Evolutionary conservation across 2,797 vertebrate genomes (phyloP), one percentile per base, ranked within the genome.

Genomic region (Telmatherina bonti): DNA sequence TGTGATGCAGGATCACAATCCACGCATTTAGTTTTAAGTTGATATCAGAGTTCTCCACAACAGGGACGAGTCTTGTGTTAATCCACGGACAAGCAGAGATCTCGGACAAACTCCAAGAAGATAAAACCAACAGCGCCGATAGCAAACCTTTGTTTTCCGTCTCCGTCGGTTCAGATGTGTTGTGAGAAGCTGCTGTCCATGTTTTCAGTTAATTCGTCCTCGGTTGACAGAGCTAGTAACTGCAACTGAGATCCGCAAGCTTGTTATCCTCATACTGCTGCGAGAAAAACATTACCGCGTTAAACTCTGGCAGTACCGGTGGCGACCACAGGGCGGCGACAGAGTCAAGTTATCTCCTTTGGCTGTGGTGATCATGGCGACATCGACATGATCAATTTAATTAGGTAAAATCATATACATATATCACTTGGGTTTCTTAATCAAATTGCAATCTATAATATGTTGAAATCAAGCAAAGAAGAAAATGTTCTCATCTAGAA

Each of bases 221-320:
- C 57, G 45, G 15, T 12, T 68, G 59, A 52, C 64, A 41, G 45
- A 15, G 62, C 35, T 70, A 12, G 53, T 15, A 16, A 27, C 70
- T 27, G 60, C 78, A 58, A 53, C 70, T 80, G 74, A 10, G 62
- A 33, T 62, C 85, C 78, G 67, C 68, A 53, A 79, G 58, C 31
- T 84, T 18, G 78, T 79, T 88, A 67, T 87, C 71, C 76, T 67
- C 72, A 60, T 7, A 67, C 77, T 62, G 7, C 70, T 62, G 72
- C 43, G 70, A 74, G 77, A 78, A 90, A 86, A 91, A 90, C 83
- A 88, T 76, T 67, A 22, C 53, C 85, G 60, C 35, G 74, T 72
- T 52, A 66, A 78, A 76, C 53, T 8, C 0, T 0, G 36, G 0
- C 59, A 2, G 4, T 72, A 1, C 85, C 51, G 0, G 0, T 4